A percentile compares a stretch with the other conserved stretches of the same genome.
These are phyloP conservation scores for Nephila pilipes DNA, from an alignment of 1,140 invertebrate genomes.

Conservation along the genomic window DNA sequence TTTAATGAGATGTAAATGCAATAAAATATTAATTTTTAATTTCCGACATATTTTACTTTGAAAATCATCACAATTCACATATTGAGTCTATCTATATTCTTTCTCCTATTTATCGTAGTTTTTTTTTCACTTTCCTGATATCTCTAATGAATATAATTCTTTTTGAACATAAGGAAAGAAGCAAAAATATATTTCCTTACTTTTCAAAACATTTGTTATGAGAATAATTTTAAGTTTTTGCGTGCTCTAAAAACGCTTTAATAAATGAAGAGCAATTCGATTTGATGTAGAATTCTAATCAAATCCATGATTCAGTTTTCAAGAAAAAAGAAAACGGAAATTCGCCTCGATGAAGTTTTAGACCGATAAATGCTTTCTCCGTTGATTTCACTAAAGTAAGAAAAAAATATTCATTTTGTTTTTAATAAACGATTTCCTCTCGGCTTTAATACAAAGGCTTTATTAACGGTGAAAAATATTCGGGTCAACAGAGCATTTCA, in stretches of 20 bases:
- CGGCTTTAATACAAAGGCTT: background rate
- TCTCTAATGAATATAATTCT: too few species aligned
- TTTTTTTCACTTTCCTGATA: too few species aligned
- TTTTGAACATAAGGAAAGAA: too few species aligned
- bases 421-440: background rate
- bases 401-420: background rate
- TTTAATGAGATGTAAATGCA: too few species aligned
- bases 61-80: too few species aligned
- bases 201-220: background rate
- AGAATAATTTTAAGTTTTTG: background rate
- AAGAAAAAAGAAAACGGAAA: background rate
- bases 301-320: background rate
- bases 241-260: background rate
- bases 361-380: background rate
- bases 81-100: too few species aligned
- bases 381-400: background rate
- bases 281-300: background rate
- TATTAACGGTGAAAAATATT: constrained; percentile 4
- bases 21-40: too few species aligned
- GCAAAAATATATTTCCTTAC: background rate
- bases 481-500: background rate
- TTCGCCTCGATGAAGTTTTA: background rate
- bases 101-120: too few species aligned
- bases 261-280: background rate
- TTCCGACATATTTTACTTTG: too few species aligned